These are phyloP conservation scores for Keiferia lycopersicella DNA, from an alignment of 2,888 invertebrate genomes.

Conservation along the genomic window DNA sequence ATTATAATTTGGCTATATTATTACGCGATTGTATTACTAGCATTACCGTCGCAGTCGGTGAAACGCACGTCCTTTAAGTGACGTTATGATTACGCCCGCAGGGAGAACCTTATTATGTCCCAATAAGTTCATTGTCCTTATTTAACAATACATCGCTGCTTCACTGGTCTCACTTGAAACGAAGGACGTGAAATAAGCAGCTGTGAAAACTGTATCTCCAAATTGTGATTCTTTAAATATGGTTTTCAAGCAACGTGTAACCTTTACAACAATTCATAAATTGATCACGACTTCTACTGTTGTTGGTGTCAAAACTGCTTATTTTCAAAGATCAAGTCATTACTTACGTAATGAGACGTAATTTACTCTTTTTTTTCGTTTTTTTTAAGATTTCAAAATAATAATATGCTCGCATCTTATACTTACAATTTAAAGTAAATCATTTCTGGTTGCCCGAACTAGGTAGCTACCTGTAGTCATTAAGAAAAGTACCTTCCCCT, in stretches of 20 bases:
- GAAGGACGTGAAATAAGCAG: background rate
- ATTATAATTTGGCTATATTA: too few relatives aligned
- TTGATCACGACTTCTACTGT: background rate
- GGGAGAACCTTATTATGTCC: background rate
- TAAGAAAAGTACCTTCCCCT: too few relatives aligned
- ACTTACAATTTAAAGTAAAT: too few relatives aligned
- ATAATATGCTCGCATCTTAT: too few relatives aligned
- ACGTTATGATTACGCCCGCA: background rate
- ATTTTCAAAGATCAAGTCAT: conserved; percentile 8
- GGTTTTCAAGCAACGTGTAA: background rate
- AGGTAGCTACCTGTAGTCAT: background rate
- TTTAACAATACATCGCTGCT: background rate
- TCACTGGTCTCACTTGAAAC: background rate
- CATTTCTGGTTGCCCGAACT: background rate
- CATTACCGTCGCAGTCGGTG: too few relatives aligned
- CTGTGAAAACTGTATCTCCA: background rate
- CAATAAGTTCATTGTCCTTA: background rate
- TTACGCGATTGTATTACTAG: too few relatives aligned
- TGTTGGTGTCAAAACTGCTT: background rate
- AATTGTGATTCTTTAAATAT: background rate
- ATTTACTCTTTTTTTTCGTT: background rate
- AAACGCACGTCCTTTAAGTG: background rate
- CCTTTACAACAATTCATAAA: background rate
- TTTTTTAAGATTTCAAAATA: background rate
- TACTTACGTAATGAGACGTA: background rate